Base-by-base conservation (phyloP, 2,888 invertebrate genomes). In the Colostygia pectinataria region DNA sequence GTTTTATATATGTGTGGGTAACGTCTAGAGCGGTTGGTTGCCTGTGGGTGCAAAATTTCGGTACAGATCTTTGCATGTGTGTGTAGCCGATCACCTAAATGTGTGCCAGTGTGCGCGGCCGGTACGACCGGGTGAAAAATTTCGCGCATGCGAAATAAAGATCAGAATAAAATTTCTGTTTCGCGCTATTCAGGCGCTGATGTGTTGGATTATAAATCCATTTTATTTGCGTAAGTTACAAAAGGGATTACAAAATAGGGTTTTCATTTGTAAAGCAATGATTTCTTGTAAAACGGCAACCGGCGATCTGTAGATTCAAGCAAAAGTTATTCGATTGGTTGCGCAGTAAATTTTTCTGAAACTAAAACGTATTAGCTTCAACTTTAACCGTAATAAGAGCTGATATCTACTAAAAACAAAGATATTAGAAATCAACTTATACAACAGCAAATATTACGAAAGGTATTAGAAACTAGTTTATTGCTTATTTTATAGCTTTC, bases 161-260 rank as follows among this genome's bases (percentile, higher is more conserved):
- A 65, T 69, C 68, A 71, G 71, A 76, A 76, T 74, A 67, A 71
- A 70, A 78, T 72, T 76, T 68, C 62, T 73, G 68, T 77, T 82
- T 76, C 67, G 68, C 74, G 74, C 69, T 77, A 72, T 78, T 78
- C 75, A 77, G 80, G 78, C 76, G 74, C 73, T 64, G 32, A 59
- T 64, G 60, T 61, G 63, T 70, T 61, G 65, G 71, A 74, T 74
- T 71, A 71, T 68, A 62, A 71, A 66, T 65, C 62, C 60, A 57
- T 55, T 69, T 61, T 68, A 33, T 48, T 33, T 48, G 39, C 39
- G 36, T 32, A 33, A 28, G 27, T 40, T 43, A 43, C 23, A 28
- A 34, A 12, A 5, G 25, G 28, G 10, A 34, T 48, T 41, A 20
- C 10, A 25, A 10, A 49, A 20, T 28, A 10, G 8, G 25, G 31